A percentile compares a stretch with the other conserved stretches of the same genome.
Conservation (phyloP, 2,888 invertebrate genomes). For the Cloeon dipterum region DNA sequence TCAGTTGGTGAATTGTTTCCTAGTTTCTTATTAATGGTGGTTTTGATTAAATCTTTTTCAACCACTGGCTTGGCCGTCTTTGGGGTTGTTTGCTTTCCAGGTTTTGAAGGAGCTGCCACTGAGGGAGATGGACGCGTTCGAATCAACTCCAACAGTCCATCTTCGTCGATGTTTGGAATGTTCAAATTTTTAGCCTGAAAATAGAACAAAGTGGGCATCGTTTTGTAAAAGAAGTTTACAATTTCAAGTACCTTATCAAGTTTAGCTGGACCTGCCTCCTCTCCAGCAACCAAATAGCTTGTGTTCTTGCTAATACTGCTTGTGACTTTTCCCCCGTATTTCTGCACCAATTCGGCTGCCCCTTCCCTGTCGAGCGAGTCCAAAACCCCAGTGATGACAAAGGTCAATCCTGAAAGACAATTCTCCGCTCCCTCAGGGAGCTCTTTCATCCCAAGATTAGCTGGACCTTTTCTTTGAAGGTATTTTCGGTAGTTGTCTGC, state of each 20-base stretch:
- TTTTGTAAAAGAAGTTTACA: no score
- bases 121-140: constrained; percentile 16
- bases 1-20: no score
- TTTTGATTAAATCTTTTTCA: no score
- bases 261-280: constrained; percentile 70
- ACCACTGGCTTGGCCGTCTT: no score
- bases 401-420: constrained; percentile 44
- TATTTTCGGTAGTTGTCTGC: constrained; percentile 49
- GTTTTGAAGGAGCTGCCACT: no score
- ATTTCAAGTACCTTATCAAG: constrained; percentile 30
- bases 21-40: no score
- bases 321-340: constrained; percentile 60
- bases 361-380: constrained; percentile 75
- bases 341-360: constrained; percentile 42
- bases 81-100: no score
- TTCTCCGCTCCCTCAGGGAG: constrained; percentile 60
- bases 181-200: constrained; percentile 32
- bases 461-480: constrained; percentile 53
- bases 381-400: constrained; percentile 64
- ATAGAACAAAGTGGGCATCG: no score
- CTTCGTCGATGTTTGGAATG: constrained; percentile 55
- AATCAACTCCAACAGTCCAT: constrained; percentile 60
- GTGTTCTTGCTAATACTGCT: constrained; percentile 53
- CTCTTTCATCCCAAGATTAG: constrained; percentile 59
- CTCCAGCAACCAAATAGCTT: constrained; percentile 60